Conservation (phyloP, 2,797 vertebrate genomes). For the Epinephelus awoara region DNA sequence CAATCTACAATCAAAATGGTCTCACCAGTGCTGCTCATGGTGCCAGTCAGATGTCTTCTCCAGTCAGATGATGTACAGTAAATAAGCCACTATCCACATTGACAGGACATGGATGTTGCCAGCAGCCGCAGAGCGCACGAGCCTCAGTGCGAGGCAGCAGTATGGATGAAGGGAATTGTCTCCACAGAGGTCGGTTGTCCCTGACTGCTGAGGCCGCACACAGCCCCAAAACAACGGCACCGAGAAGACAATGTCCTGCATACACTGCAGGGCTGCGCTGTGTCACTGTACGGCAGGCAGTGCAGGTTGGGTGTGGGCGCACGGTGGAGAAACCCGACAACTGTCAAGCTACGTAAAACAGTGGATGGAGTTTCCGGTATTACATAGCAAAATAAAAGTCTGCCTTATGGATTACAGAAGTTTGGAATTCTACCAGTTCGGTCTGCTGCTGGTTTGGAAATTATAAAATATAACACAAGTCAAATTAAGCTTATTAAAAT, state of each 20-base stretch:
- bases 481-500: too few relatives aligned
- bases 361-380: accelerated
- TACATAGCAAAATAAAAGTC: constrained; percentile 50
- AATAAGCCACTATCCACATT: constrained; percentile 64
- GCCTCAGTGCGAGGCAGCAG: constrained; percentile 21
- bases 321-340: constrained; percentile 18
- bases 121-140: constrained; percentile 43
- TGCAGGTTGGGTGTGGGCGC: constrained; percentile 78
- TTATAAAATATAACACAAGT: background rate
- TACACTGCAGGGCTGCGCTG: constrained; percentile 66
- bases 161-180: constrained; percentile 21
- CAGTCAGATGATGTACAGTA: constrained; percentile 69
- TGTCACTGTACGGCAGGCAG: constrained; percentile 28
- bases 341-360: accelerated
- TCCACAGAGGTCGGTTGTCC: background rate
- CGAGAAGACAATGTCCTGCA: constrained; percentile 54
- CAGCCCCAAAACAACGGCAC: constrained; percentile 32
- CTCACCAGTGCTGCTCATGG: constrained; percentile 88
- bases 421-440: too few relatives aligned
- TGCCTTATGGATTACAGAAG: accelerated
- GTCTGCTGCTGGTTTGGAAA: background rate
- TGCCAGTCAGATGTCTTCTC: constrained; percentile 57
- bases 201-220: constrained; percentile 34
- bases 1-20: background rate
- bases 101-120: constrained; percentile 64